Evolutionary conservation across 2,797 vertebrate genomes (phyloP).

Genomic region (Buceros bicornis): DNA sequence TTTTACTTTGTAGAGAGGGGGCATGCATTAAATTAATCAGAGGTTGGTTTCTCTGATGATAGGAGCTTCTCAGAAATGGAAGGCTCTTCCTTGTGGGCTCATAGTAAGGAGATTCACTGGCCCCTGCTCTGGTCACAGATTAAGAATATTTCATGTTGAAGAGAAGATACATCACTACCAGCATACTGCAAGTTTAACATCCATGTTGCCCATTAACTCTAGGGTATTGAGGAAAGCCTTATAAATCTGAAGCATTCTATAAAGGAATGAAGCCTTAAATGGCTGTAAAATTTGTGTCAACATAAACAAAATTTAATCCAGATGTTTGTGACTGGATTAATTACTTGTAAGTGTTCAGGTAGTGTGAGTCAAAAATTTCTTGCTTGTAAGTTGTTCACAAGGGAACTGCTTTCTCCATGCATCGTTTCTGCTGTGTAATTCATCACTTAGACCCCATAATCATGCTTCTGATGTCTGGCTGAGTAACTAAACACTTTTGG

Average conservation of each 20-base stretch:
- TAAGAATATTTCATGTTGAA: background rate
- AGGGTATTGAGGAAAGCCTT: conserved; percentile 2
- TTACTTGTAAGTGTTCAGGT: conserved; percentile 36
- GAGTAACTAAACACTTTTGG: background rate
- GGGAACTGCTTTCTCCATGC: conserved; percentile 49
- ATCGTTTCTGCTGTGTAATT: conserved; percentile 44
- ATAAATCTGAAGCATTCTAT: conserved; percentile 29
- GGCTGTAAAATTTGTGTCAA: conserved; percentile 54
- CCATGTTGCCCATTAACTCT: background rate
- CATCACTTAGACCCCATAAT: conserved; percentile 10
- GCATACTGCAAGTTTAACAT: background rate
- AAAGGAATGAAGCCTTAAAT: conserved; percentile 3
- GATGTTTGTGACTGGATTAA: conserved; percentile 58
- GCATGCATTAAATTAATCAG: background rate
- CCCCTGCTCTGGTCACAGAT: background rate
- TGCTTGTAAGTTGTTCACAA: conserved; percentile 40
- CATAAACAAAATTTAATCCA: conserved; percentile 49
- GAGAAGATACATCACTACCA: background rate
- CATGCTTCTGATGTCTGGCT: conserved; percentile 40
- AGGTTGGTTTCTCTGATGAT: background rate
- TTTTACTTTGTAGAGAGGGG: background rate
- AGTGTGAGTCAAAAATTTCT: conserved; percentile 20
- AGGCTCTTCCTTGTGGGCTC: background rate
- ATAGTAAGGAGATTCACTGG: background rate
- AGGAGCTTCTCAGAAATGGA: background rate